A percentile compares a stretch with the other conserved stretches of the same genome.
phyloP scores from a whole-genome alignment of 2,797 vertebrate species.

The Coregonus ussuriensis region DNA sequence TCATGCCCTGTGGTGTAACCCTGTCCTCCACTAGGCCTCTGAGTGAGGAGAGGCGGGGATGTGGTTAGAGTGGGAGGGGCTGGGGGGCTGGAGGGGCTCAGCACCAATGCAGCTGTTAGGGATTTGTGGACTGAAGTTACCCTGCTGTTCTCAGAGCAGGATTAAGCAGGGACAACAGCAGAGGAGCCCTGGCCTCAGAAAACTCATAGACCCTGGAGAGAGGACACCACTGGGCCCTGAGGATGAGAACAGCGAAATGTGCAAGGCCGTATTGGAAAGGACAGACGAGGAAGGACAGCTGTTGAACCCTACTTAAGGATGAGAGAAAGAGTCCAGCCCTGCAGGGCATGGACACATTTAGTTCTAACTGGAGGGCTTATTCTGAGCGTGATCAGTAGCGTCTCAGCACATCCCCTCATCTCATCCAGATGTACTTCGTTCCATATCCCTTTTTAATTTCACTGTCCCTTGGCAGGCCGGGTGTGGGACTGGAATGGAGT shows the following conservation, averaged over 20 bases:
- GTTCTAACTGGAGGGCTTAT: slow-evolving; percentile 34
- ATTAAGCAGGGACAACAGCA: slow-evolving; percentile 37
- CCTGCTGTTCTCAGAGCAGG: slow-evolving; percentile 9
- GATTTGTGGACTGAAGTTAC: slow-evolving; percentile 49
- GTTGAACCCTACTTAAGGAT: slow-evolving; percentile 22
- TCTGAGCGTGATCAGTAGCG: slow-evolving; percentile 35
- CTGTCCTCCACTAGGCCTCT: slow-evolving; percentile 9
- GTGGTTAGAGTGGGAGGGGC: slow-evolving; percentile 20
- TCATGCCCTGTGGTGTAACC: slow-evolving; percentile 28
- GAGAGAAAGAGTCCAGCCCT: slow-evolving; percentile 8
- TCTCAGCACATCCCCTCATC: slow-evolving; percentile 53
- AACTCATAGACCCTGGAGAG: slow-evolving; percentile 27
- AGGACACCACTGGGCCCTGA: background rate
- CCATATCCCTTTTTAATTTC: slow-evolving; percentile 46
- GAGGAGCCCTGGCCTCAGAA: slow-evolving; percentile 27
- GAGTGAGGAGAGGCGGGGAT: slow-evolving; percentile 27
- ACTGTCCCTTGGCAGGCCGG: background rate
- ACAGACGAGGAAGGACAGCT: slow-evolving; percentile 43
- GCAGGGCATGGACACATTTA: background rate
- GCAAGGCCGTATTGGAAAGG: slow-evolving; percentile 24
- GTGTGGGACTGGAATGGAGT: slow-evolving; percentile 23
- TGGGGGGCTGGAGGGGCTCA: slow-evolving; percentile 16
- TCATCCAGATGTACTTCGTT: slow-evolving; percentile 31
- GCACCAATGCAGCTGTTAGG: slow-evolving; percentile 57
- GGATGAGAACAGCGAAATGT: background rate